Evolutionary conservation across 2,113 vertebrate species (phyloP).

Genomic region (Psittacus erithacus): DNA sequence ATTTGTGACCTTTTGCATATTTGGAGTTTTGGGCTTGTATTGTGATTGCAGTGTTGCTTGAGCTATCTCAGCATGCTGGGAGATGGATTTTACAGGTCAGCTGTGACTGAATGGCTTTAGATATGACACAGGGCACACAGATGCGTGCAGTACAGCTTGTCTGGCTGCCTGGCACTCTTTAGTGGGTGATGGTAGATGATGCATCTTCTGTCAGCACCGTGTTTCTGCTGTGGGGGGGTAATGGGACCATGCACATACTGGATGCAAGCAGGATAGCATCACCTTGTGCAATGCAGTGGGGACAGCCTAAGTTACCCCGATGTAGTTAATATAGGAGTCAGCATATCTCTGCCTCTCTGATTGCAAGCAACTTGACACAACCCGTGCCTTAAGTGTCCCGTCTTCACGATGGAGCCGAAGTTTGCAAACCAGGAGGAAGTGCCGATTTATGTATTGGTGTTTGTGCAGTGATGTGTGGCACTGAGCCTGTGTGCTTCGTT

Average conservation of each 20-base stretch:
- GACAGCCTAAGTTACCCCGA: not conserved
- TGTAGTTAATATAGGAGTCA: not conserved
- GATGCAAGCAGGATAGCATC: not conserved
- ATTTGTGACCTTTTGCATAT: not conserved
- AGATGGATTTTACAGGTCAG: not conserved
- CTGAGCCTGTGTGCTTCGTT: fast-evolving
- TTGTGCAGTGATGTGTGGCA: fast-evolving
- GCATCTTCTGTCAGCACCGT: not conserved
- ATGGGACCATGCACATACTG: fast-evolving
- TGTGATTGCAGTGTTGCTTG: not conserved
- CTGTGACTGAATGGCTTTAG: not conserved
- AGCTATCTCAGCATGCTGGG: fast-evolving
- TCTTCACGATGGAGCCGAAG: fast-evolving
- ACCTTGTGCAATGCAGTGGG: not conserved
- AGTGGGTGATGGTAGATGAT: not conserved
- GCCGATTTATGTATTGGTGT: fast-evolving
- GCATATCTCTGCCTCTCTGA: not conserved
- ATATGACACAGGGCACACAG: fast-evolving
- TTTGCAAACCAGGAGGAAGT: not conserved
- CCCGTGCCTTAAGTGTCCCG: not conserved
- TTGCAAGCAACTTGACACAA: not conserved
- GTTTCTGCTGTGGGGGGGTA: not conserved
- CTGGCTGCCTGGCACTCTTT: not conserved
- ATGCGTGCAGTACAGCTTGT: fast-evolving
- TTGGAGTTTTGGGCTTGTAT: not conserved